These are phyloP conservation scores for Podarcis lilfordi DNA, from an alignment of 2,797 vertebrate genomes.

Conservation along the genomic window DNA sequence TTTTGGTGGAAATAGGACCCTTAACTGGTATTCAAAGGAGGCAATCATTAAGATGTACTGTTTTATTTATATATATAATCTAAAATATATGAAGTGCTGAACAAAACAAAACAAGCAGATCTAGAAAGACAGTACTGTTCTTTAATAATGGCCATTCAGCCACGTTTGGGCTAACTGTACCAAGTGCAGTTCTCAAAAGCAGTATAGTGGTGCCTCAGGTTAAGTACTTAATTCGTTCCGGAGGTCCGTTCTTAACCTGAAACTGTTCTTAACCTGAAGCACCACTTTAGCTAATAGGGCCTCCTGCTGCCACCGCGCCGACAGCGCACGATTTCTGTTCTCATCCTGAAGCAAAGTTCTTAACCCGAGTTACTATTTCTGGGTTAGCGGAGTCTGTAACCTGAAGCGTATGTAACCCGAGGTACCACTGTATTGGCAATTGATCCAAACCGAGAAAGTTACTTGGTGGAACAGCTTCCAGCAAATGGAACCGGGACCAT, in stretches of 20 bases:
- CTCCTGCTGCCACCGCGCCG: no score
- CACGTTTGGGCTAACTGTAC: slow-evolving; percentile 47
- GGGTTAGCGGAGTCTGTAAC: no score
- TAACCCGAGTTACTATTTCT: no score
- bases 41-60: slow-evolving; percentile 11
- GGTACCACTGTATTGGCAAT: background rate
- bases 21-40: slow-evolving; percentile 38
- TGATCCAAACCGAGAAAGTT: slow-evolving; percentile 51
- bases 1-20: slow-evolving; percentile 35
- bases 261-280: no score
- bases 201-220: background rate
- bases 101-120: no score
- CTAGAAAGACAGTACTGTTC: background rate
- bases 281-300: no score
- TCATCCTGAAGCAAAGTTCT: no score
- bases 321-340: no score
- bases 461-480: slow-evolving; percentile 46
- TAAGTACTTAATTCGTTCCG: no score
- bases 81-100: background rate
- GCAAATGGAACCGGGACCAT: slow-evolving; percentile 35
- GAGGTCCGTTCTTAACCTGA: no score
- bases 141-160: slow-evolving; percentile 59
- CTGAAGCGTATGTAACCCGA: no score
- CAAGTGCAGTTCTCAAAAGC: slow-evolving; percentile 55
- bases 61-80: no score